phyloP scores from a whole-genome alignment of 2,888 invertebrate species.

The Drosophila villosipedis region DNA sequence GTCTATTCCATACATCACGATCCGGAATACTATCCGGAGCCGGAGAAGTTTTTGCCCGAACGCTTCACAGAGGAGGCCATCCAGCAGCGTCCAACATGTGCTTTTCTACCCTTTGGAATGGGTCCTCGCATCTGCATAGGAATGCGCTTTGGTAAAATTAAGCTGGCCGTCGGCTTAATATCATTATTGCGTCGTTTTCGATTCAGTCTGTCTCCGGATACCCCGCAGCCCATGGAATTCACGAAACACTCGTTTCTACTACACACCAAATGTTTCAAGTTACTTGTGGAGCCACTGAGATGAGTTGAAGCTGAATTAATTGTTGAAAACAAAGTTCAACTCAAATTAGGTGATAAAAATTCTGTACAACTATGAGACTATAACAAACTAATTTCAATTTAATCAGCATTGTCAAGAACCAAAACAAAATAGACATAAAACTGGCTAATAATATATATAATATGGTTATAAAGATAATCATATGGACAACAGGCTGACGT shows the following conservation, averaged over 20 bases:
- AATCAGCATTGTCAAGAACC: background rate
- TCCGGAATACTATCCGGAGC: slow-evolving; percentile 87
- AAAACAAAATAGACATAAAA: background rate
- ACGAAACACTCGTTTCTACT: slow-evolving; percentile 51
- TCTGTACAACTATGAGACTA: background rate
- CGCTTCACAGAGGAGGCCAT: slow-evolving; percentile 87
- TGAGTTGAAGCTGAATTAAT: background rate
- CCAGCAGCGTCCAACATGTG: slow-evolving; percentile 77
- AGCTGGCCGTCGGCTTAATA: slow-evolving; percentile 67
- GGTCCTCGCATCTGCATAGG: slow-evolving; percentile 82
- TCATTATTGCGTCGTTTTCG: slow-evolving; percentile 59
- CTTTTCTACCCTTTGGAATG: slow-evolving; percentile 82
- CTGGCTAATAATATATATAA: slow-evolving; percentile 1
- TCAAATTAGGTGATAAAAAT: background rate
- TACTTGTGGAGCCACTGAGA: slow-evolving; percentile 48
- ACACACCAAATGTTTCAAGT: slow-evolving; percentile 50
- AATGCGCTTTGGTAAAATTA: slow-evolving; percentile 78
- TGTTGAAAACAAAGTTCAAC: background rate
- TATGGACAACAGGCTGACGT: slow-evolving; percentile 15
- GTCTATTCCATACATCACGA: slow-evolving; percentile 87
- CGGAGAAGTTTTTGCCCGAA: slow-evolving; percentile 87
- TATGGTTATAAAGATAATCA: background rate
- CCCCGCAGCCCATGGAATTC: slow-evolving; percentile 56
- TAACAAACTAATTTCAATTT: background rate
- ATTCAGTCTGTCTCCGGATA: slow-evolving; percentile 46